phyloP scores from a whole-genome alignment of 2,888 invertebrate species.

The Ormyrus rosae region DNA sequence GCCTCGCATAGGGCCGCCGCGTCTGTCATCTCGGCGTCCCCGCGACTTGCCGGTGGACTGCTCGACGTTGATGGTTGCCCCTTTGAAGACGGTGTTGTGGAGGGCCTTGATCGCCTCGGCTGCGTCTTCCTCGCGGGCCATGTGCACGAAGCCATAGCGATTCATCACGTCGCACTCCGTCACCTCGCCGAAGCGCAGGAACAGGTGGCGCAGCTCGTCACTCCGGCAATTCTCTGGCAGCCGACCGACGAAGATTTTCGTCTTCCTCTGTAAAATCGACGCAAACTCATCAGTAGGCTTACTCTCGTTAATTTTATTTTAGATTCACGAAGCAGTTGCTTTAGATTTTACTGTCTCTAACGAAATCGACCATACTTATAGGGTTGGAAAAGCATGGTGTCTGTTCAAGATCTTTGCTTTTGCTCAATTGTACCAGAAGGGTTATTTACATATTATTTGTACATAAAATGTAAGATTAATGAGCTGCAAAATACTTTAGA shows the following conservation, averaged over 20 bases:
- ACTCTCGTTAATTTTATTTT: conserved; percentile 44
- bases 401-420: conserved; percentile 70
- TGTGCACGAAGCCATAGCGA: conserved; percentile 95
- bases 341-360: conserved; percentile 64
- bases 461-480: no score
- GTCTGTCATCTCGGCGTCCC: conserved; percentile 78
- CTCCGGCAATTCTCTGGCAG: conserved; percentile 90
- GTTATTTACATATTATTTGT: no score
- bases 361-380: conserved; percentile 68
- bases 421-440: conserved; percentile 62
- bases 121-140: conserved; percentile 90
- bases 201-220: conserved; percentile 88
- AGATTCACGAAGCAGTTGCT: background rate
- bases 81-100: conserved; percentile 89
- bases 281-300: background rate
- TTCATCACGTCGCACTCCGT: conserved; percentile 97
- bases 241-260: conserved; percentile 96
- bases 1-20: conserved; percentile 78
- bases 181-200: conserved; percentile 91
- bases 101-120: conserved; percentile 87
- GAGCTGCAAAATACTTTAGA: no score
- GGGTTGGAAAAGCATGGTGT: conserved; percentile 67
- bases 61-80: conserved; percentile 90
- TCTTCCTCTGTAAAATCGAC: conserved; percentile 77
- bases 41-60: conserved; percentile 87